These are phyloP conservation scores for Autographa gamma DNA, from an alignment of 2,888 invertebrate genomes.

Conservation along the genomic window DNA sequence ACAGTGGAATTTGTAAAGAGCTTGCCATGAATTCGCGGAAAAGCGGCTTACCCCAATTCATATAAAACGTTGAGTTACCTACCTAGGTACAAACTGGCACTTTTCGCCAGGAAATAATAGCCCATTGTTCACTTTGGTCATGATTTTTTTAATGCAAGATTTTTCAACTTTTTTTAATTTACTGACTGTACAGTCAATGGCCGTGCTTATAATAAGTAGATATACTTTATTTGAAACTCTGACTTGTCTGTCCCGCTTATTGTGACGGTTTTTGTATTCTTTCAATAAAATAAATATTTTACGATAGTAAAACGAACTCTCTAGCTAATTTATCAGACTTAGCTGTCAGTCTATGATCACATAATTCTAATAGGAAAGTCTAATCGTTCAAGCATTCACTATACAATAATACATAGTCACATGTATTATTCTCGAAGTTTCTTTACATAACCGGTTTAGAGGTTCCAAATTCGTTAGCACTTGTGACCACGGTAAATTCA, in stretches of 20 bases:
- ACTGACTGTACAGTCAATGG: no score
- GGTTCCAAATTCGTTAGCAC: slow-evolving; percentile 16
- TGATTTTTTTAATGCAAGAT: background rate
- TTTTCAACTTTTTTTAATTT: background rate
- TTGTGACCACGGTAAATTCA: slow-evolving; percentile 22
- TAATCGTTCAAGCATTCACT: background rate
- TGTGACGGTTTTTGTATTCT: no score
- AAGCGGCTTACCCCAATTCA: slow-evolving; percentile 37
- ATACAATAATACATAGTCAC: no score
- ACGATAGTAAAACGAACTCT: no score
- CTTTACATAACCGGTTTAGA: slow-evolving; percentile 30
- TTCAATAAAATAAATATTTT: no score
- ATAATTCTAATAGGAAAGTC: slow-evolving; percentile 25
- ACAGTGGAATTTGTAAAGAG: slow-evolving; percentile 16
- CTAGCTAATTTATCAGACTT: slow-evolving; percentile 22
- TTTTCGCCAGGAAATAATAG: slow-evolving; percentile 21
- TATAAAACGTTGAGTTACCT: slow-evolving; percentile 20
- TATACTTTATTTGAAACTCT: no score
- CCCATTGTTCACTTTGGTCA: slow-evolving; percentile 2
- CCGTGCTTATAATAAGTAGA: no score
- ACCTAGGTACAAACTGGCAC: slow-evolving; percentile 11
- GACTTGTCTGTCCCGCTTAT: no score
- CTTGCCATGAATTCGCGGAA: slow-evolving; percentile 41
- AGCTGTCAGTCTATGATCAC: slow-evolving; percentile 27
- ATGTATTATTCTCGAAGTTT: slow-evolving; percentile 15